Base-by-base conservation (phyloP, 2,797 vertebrate genomes). In the Gymnopithys bicolor region DNA sequence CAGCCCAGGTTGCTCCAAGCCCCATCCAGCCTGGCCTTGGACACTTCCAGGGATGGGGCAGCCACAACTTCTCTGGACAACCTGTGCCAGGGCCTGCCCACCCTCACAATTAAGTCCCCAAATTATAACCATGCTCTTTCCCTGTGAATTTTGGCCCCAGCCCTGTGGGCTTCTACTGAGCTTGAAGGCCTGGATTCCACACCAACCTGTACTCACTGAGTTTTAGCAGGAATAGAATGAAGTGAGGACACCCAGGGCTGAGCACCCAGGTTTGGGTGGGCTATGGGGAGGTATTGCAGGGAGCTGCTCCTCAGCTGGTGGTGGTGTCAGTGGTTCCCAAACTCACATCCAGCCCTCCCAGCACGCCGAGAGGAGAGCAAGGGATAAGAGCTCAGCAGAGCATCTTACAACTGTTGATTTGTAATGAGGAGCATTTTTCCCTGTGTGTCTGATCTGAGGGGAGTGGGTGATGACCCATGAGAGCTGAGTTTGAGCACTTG, bases 101-200 rank as follows among this genome's bases (percentile, higher is more conserved):
- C 25, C 56, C 14, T 59, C 0, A 0, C 53, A 71, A 51, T 37
- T 2, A 71, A 4, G 18, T 46, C 23, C 35, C 23, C 41, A 58
- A 0, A 33, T 56, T 14, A 7, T 11, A 64, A 13, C 33, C 43
- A 19, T 3, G 3, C 5, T 37, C 33, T 3, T 13, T 83, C 48
- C 11, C 6, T 3, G 11, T 5, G 11, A 6, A 3, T 70, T 79
- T 45, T 33, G 53, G 49, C 35, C 67, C 18, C 68, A 55, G 24
- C 13, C 46, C 45, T 1, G 0, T 23, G 43, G 55, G 21, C 17
- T 76, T 53, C 76, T 53, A 32, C 41, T 48, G 62, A 64, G 19
- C 37, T 52, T 35, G 6, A 7, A 77, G 39, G 9, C 46, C 68
- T 73, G 28, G n/a, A 27, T 82, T 84, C 70, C 28, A 43, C 19